Base-by-base conservation (phyloP, 2,113 vertebrate species). In the Scartelaos histophorus region DNA sequence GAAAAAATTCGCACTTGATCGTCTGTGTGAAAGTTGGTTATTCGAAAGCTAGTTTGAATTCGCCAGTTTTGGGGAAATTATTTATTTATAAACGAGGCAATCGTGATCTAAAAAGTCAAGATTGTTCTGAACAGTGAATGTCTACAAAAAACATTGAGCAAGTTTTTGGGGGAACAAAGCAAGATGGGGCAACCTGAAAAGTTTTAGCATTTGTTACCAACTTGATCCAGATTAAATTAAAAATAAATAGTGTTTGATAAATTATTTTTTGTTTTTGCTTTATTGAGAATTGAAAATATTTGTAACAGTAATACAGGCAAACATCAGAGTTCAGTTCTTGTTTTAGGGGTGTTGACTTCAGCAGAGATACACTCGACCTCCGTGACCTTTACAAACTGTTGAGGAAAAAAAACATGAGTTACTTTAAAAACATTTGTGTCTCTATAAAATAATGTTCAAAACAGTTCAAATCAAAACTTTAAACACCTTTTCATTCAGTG, bases 371-470 rank as follows among this genome's bases (percentile, higher is more conserved):
- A 93, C 89, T 61, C 85, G 76, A 0, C 92, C 93, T 2, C 93
- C 92, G 0, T 93, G 93, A 70, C 93, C 93, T 86, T 84, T 93
- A 81, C 92, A 94, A 71, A 90, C 93, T 94, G 83, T 66, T 29
- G 29, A 29, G 29, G 5, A 71, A 53, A 46, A 71, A 67, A 21
- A 61, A 72, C 29, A n/a, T 65, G n/a, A 3, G 9, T 71, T 34
- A 54, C 7, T 10, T 54, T 54, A n/a, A 21, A 51, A 47, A 47
- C 46, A 19, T 51, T 51, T 51, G 17, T 51, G 49, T 46, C 45
- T 13, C 29, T 29, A 29, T 29, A 29, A 29, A 29, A 29, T 29
- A 29, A 43, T 10, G 38, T n/a, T n/a, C n/a, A n/a, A n/a, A 10
- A 43, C 38, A 43, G 3, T 43, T 10, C 38, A 7, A 43, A 10